A percentile compares a stretch with the other conserved stretches of the same genome.
These are phyloP conservation scores for Triplophysa bombifrons DNA, from an alignment of 2,797 vertebrate species.

Conservation along the genomic window DNA sequence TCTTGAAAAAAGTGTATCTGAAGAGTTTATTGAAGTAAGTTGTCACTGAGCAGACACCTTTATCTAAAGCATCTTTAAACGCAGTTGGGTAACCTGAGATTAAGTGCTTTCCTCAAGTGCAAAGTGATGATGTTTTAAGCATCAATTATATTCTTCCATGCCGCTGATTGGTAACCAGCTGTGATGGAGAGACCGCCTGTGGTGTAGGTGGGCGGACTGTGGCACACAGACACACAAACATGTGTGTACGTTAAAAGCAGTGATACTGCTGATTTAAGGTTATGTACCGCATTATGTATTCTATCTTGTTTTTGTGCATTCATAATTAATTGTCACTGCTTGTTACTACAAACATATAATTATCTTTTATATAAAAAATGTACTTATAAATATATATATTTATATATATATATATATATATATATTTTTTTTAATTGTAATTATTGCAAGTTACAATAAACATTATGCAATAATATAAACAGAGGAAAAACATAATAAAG, in stretches of 20 bases:
- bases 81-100: neutral
- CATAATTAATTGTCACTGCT: no score
- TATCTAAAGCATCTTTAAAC: neutral
- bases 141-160: neutral
- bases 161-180: neutral
- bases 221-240: neutral
- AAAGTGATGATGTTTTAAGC: neutral
- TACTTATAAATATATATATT: no score
- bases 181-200: neutral
- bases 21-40: neutral
- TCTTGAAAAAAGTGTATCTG: neutral
- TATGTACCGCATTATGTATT: no score
- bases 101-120: constrained; percentile 1
- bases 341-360: no score
- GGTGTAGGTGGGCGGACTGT: neutral
- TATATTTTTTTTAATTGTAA: no score
- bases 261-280: no score
- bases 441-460: no score
- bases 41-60: neutral
- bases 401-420: no score
- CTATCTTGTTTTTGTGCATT: no score
- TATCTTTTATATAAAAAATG: no score
- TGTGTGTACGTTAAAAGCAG: neutral
- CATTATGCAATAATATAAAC: no score
- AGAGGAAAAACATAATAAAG: no score